Conservation (phyloP, 2,797 vertebrate species). For the Limnodromus scolopaceus region DNA sequence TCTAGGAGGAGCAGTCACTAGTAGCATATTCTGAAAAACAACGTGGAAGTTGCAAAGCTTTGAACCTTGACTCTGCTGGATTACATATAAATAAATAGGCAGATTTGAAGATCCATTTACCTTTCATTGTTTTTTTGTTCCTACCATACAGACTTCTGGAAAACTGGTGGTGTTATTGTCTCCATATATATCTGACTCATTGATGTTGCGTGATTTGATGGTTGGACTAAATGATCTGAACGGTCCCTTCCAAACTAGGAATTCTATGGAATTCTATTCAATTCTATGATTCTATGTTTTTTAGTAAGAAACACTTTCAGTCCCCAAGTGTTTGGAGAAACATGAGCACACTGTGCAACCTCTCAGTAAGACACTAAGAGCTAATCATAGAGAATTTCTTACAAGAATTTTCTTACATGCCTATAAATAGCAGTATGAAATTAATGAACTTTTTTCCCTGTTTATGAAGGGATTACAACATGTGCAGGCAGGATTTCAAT, state of each 20-base stretch:
- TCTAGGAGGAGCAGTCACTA: background rate
- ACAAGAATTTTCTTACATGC: background rate
- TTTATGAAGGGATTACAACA: background rate
- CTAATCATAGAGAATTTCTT: background rate
- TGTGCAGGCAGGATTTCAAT: background rate
- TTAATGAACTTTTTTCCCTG: background rate
- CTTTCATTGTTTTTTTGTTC: constrained; percentile 14
- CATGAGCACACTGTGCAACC: background rate
- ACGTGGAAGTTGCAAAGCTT: background rate
- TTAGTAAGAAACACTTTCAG: background rate
- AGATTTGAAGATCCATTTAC: background rate
- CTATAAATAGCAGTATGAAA: background rate
- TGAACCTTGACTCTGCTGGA: background rate
- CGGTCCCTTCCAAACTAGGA: too few species aligned
- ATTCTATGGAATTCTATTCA: too few species aligned
- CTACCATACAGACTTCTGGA: constrained; percentile 8
- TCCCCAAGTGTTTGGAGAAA: background rate
- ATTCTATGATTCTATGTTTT: background rate
- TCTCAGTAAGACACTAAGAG: background rate
- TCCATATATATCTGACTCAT: background rate
- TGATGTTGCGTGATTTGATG: too few species aligned
- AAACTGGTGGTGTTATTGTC: background rate
- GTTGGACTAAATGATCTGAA: too few species aligned
- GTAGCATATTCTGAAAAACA: background rate
- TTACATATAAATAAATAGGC: background rate